Evolutionary conservation across 2,888 invertebrate species (phyloP).

Genomic region (Drosophila recens): DNA sequence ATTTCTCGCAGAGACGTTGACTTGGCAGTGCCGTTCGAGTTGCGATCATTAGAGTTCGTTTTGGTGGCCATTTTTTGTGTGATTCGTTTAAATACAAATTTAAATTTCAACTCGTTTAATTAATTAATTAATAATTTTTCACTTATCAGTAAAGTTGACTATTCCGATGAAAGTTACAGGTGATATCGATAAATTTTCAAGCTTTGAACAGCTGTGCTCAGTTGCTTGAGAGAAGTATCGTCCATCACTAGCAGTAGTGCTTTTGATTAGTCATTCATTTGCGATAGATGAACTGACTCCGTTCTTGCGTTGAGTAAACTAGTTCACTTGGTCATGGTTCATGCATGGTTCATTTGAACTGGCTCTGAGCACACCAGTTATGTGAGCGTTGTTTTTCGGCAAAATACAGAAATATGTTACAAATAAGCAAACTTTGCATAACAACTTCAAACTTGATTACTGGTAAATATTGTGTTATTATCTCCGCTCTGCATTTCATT

Average conservation of each 20-base stretch:
- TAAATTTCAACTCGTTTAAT: slow-evolving; percentile 43
- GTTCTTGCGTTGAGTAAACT: neutral
- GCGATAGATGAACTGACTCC: neutral
- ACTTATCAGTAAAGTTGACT: slow-evolving; percentile 64
- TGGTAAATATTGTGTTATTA: neutral
- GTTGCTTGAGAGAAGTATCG: too few relatives aligned
- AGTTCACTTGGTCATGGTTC: neutral
- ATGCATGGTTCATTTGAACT: slow-evolving; percentile 4
- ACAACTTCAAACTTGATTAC: slow-evolving; percentile 34
- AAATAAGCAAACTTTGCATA: slow-evolving; percentile 49
- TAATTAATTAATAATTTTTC: slow-evolving; percentile 58
- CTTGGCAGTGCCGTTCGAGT: slow-evolving; percentile 82
- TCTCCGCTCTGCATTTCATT: slow-evolving; percentile 11
- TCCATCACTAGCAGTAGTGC: neutral
- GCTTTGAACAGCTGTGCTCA: slow-evolving; percentile 56
- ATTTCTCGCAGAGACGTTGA: slow-evolving; percentile 83
- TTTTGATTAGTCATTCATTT: slow-evolving; percentile 11
- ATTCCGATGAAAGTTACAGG: slow-evolving; percentile 50
- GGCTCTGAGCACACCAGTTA: slow-evolving; percentile 27
- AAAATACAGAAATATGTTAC: slow-evolving; percentile 59
- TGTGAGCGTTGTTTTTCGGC: slow-evolving; percentile 39
- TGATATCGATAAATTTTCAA: slow-evolving; percentile 45
- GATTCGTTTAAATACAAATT: slow-evolving; percentile 50
- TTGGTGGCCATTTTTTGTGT: slow-evolving; percentile 85
- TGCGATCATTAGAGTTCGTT: slow-evolving; percentile 86